These are phyloP conservation scores for Venustaconcha ellipsiformis DNA, from an alignment of 1,140 invertebrate species.

Conservation along the genomic window DNA sequence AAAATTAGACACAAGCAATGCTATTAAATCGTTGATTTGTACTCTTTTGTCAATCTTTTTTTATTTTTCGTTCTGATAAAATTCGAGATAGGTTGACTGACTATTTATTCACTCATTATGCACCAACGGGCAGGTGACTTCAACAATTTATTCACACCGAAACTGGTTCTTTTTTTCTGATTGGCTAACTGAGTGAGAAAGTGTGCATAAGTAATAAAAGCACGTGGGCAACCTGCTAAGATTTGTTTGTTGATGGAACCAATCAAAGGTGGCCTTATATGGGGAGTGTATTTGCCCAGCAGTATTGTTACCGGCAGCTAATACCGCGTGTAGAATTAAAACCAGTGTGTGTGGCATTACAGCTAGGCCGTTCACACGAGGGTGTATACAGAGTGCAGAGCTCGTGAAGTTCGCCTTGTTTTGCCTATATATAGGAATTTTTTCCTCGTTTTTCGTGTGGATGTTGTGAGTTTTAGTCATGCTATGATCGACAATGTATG, in stretches of 20 bases:
- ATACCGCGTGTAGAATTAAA: constrained; percentile 49
- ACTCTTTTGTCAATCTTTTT: no score
- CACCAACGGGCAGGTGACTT: neutral
- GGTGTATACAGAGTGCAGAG: neutral
- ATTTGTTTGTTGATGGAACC: constrained; percentile 32
- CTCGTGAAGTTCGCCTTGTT: no score
- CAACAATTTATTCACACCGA: neutral
- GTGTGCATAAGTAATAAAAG: constrained; percentile 30
- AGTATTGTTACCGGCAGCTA: constrained; percentile 46
- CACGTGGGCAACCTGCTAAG: constrained; percentile 31
- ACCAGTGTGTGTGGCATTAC: constrained; percentile 43
- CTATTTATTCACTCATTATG: no score
- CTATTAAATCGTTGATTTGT: no score
- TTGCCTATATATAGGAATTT: no score
- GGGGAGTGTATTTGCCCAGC: constrained; percentile 57
- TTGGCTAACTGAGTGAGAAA: constrained; percentile 28
- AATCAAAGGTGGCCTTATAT: constrained; percentile 56
- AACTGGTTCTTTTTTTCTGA: neutral
- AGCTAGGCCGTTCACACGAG: constrained; percentile 34
- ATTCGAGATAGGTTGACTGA: no score
- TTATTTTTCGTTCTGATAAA: no score
- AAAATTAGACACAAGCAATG: no score
- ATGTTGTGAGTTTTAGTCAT: no score
- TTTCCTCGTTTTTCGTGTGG: no score
- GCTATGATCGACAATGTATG: no score